A percentile compares a stretch with the other conserved stretches of the same genome.
Evolutionary conservation across 2,113 vertebrate species (phyloP).

Genomic region (Alligator sinensis): DNA sequence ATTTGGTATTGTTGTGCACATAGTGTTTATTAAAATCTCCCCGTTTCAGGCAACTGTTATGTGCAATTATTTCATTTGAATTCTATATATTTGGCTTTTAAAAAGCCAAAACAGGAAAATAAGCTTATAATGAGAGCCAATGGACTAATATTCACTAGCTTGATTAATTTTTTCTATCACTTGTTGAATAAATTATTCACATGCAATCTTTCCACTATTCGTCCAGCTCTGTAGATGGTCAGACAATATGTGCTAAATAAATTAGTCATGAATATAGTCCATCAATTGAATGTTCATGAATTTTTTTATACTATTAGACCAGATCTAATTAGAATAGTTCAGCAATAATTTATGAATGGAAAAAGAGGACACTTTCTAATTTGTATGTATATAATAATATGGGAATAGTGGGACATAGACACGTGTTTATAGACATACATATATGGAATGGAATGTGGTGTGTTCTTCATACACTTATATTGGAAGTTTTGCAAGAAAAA

Average conservation of each 20-base stretch:
- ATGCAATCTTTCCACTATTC: background rate
- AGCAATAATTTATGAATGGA: background rate
- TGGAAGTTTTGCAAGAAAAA: conserved; percentile 79
- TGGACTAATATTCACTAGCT: background rate
- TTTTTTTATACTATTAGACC: background rate
- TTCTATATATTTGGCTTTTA: background rate
- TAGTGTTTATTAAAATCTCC: background rate
- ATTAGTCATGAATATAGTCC: background rate
- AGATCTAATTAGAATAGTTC: conserved; percentile 21
- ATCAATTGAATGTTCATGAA: background rate
- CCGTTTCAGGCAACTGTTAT: background rate
- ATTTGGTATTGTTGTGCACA: background rate
- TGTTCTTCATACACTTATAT: conserved; percentile 57
- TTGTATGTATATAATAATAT: background rate
- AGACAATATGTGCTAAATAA: background rate
- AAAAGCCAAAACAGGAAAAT: background rate
- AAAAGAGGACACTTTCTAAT: background rate
- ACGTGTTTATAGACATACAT: background rate
- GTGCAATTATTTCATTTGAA: conserved; percentile 2
- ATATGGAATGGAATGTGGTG: background rate
- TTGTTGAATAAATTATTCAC: background rate
- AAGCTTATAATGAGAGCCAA: background rate
- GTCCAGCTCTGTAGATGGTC: background rate
- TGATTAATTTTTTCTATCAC: background rate
- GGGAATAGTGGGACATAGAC: background rate